phyloP scores from a whole-genome alignment of 2,113 vertebrate species.

The Okapia johnstoni region DNA sequence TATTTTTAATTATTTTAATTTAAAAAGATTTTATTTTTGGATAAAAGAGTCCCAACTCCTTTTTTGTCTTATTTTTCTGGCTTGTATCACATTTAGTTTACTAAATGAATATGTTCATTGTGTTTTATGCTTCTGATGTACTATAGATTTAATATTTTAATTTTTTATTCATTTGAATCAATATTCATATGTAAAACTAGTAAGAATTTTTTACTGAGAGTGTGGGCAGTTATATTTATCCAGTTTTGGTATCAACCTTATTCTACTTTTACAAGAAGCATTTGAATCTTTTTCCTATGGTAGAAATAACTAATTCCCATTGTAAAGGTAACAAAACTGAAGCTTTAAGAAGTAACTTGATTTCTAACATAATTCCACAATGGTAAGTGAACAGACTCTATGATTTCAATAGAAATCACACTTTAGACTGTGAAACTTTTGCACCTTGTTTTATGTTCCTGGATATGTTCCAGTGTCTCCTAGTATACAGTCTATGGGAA shows the following conservation, averaged over 20 bases:
- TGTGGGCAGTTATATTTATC: background rate
- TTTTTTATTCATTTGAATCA: background rate
- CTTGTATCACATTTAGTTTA: background rate
- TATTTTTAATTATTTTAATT: background rate
- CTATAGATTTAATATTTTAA: background rate
- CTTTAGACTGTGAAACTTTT: background rate
- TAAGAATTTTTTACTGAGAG: background rate
- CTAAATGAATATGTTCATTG: background rate
- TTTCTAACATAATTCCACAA: background rate
- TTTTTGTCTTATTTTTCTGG: background rate
- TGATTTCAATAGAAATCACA: background rate
- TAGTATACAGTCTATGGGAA: background rate
- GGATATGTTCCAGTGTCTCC: background rate
- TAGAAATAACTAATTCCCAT: background rate
- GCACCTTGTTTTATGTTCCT: background rate
- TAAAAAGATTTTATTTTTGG: background rate
- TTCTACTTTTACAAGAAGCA: background rate
- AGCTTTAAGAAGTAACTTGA: background rate
- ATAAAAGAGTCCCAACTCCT: background rate
- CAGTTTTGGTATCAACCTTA: background rate
- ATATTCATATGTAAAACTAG: background rate
- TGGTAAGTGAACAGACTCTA: background rate
- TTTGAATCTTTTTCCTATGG: background rate
- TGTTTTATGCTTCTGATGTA: background rate
- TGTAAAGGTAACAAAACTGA: slow-evolving; percentile 3